Evolutionary conservation across 2,888 invertebrate species (phyloP), one percentile per base, ranked within the genome.

Genomic region (Anarsia innoxiella): DNA sequence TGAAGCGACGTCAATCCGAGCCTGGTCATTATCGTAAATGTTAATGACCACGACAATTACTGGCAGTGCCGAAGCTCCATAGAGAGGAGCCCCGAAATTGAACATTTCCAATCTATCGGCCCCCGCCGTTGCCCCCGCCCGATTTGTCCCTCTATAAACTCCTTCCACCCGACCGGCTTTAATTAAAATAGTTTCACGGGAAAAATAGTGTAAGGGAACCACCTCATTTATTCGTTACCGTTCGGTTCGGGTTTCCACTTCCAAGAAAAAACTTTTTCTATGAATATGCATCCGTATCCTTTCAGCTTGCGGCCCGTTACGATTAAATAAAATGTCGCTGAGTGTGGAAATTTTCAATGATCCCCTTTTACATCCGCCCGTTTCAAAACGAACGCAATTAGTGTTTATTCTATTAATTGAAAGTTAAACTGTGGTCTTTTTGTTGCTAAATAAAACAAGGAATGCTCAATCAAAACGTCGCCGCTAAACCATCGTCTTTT

Each of bases 21-120:
- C 59, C 49, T 47, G 51, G 56, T 65, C 70, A 74, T 78, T 79
- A 77, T 77, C 82, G 77, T 83, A 82, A 84, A 83, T 72, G 77
- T 78, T 84, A 83, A 83, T 78, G 79, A 72, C 62, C 59, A 67
- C 59, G 71, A 72, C 79, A 75, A 82, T 82, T 80, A 82, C 77
- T 60, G 62, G 53, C 59, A 37, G 32, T 36, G 59, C n/a, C n/a
- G n/a, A n/a, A 67, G 70, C 70, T 69, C 59, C 63, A 66, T 66
- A 60, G 63, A 62, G 62, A 66, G 63, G 55, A 51, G 56, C 58
- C 63, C 61, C 61, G 59, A 67, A 69, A 75, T 74, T 66, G 71
- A 71, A 73, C 72, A 73, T 69, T 74, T 68, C 67, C 71, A 69
- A 77, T 78, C 69, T 70, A 72, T 72, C 61, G 68, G 58, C 50